Percentiles rank a stretch among this genome's conserved stretches.
phyloP scores from a whole-genome alignment of 2,888 invertebrate genomes.

The Leptinotarsa rubiginosa region DNA sequence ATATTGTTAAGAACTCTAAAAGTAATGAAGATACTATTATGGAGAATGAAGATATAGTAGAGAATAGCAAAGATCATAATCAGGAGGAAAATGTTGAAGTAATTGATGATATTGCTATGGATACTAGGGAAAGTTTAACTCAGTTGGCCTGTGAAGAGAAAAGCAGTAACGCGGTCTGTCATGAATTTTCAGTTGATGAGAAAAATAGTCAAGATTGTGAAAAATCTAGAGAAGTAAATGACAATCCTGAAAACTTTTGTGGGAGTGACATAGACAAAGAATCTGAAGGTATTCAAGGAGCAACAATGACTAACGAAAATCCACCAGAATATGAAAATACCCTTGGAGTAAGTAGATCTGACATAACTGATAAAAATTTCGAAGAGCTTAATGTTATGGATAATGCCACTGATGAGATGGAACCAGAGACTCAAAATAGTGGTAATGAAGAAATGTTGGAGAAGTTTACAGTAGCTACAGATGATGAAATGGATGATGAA shows the following conservation, averaged over 20 bases:
- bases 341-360: not conserved
- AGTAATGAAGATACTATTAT: constrained; percentile 1
- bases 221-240: not conserved
- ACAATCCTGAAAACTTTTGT: not conserved
- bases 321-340: not conserved
- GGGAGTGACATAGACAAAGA: constrained; percentile 15
- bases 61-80: constrained; percentile 15
- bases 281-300: not conserved
- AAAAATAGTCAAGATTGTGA: constrained; percentile 13
- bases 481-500: constrained; percentile 28
- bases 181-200: not conserved
- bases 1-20: not conserved
- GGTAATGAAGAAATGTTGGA: constrained; percentile 42
- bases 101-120: constrained; percentile 46
- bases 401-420: not conserved
- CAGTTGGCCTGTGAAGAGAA: constrained; percentile 14
- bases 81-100: constrained; percentile 35
- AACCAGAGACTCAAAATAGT: not conserved
- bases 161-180: constrained; percentile 24
- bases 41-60: constrained; percentile 21
- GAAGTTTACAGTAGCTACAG: constrained; percentile 31
- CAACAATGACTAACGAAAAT: not conserved
- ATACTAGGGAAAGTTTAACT: constrained; percentile 35
- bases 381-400: not conserved
- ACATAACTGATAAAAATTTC: not conserved